Evolutionary conservation across 2,888 invertebrate genomes (phyloP), one percentile per base, ranked within the genome.

Genomic region (Drosophila acutilabella): DNA sequence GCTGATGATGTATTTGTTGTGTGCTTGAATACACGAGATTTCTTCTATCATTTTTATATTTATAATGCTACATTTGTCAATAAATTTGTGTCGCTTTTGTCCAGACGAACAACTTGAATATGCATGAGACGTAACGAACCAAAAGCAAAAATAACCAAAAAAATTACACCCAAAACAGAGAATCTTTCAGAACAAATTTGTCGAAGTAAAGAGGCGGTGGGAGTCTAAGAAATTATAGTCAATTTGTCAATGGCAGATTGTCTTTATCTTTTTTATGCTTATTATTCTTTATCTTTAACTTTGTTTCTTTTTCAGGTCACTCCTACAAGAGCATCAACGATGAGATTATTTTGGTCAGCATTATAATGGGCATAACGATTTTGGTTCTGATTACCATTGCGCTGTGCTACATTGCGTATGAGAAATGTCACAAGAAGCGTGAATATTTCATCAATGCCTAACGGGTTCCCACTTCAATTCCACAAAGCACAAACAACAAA

Each of bases 331-430:
- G 96, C 66, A 96, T 96, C 91, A 96, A 96, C 92, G 96, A 96
- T 91, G 96, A 96, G 92, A 96, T 96, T 84, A 96, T 96, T 81
- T 96, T 96, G 96, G 96, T 96, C 88, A 96, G 96, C 93, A 96
- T 96, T 91, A 96, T 96, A 69, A 96, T 96, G 96, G 96, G 96
- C 38, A 95, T 96, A 74, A 95, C 96, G 74, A 96, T 96, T 85
- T 95, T 96, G 20, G 94, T 96, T 1, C 93, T 96, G 52, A 96
- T 96, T 90, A 96, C 96, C 23, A 95, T 96, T 82, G 96, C 96
- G 0, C 93, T 96, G 11, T 96, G 96, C 93, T 96, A 96, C 93
- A 95, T 96, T 80, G 94, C 96, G 83, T 94, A 95, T 78, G 96
- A 96, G 92, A 96, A 96, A 90, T 96, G 96, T 91, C 94, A 95